Percentiles rank a stretch among this genome's conserved stretches.
Evolutionary conservation across 2,113 vertebrate species (phyloP).

Genomic region (Genyomyrus donnyi): DNA sequence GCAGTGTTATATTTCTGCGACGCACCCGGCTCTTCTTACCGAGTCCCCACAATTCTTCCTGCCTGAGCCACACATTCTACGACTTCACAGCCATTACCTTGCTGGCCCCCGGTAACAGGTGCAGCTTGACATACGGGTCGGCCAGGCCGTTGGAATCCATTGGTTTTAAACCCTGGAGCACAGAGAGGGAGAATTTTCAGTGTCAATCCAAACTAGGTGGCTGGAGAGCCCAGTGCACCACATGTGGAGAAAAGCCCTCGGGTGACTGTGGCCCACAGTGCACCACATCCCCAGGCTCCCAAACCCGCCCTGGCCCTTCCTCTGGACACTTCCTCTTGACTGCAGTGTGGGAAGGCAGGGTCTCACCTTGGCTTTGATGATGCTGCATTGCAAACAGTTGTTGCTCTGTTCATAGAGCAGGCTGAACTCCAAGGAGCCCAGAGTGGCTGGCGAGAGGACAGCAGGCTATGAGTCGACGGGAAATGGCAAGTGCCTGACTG

Average conservation of each 20-base stretch:
- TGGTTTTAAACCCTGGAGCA: slow-evolving; percentile 69
- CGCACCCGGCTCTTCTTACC: not conserved
- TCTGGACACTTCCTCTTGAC: not conserved
- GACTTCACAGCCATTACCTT: slow-evolving; percentile 59
- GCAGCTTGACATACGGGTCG: slow-evolving; percentile 77
- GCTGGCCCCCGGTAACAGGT: slow-evolving; percentile 77
- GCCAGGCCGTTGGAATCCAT: slow-evolving; percentile 81
- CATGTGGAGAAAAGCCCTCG: not conserved
- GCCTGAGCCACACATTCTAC: not conserved
- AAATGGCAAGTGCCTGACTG: not conserved
- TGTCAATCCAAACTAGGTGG: not conserved
- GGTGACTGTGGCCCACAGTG: not conserved
- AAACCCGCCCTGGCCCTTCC: not conserved
- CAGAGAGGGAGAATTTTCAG: not conserved
- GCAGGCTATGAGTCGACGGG: not conserved
- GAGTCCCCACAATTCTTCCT: not conserved
- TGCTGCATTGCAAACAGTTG: slow-evolving; percentile 69
- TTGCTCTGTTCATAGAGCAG: slow-evolving; percentile 70
- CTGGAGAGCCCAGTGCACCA: not conserved
- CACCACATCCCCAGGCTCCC: not conserved
- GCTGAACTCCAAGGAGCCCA: slow-evolving; percentile 77
- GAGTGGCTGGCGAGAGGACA: slow-evolving; percentile 53
- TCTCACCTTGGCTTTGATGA: slow-evolving; percentile 74
- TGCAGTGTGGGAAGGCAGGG: not conserved
- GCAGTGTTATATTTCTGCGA: not conserved